A percentile compares a stretch with the other conserved stretches of the same genome.
Evolutionary conservation across 2,888 invertebrate genomes (phyloP).

Genomic region (Lutraria lutraria): DNA sequence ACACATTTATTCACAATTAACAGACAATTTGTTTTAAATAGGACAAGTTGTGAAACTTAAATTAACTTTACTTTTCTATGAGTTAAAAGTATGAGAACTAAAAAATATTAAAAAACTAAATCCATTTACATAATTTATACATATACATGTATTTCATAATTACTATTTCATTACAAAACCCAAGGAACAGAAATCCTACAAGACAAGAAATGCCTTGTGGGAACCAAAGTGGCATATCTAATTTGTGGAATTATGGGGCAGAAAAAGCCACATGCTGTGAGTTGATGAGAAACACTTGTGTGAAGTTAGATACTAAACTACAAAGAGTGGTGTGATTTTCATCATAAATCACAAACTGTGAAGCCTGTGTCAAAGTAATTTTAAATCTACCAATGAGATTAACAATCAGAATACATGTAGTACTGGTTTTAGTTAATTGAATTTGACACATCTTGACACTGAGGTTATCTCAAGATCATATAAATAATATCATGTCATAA

Average conservation of each 20-base stretch:
- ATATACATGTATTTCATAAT: not conserved
- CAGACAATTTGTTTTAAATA: no score
- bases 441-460: no score
- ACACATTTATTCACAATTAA: no score
- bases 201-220: not conserved
- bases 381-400: not conserved
- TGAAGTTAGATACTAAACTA: not conserved
- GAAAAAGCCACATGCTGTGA: constrained; percentile 18
- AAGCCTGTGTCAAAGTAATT: not conserved
- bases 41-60: no score
- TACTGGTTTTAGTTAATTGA: no score
- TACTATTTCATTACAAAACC: not conserved
- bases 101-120: no score
- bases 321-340: not conserved
- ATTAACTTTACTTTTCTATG: no score
- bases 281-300: constrained; percentile 25
- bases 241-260: constrained; percentile 13
- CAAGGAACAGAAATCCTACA: not conserved
- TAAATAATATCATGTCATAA: no score
- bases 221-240: constrained; percentile 8
- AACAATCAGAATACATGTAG: not conserved
- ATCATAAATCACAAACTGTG: no score
- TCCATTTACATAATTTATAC: not conserved
- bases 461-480: no score
- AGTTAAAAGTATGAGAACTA: no score